A percentile compares a stretch with the other conserved stretches of the same genome.
Conservation (phyloP, 2,797 vertebrate species). For the Peromyscus melanophrys region DNA sequence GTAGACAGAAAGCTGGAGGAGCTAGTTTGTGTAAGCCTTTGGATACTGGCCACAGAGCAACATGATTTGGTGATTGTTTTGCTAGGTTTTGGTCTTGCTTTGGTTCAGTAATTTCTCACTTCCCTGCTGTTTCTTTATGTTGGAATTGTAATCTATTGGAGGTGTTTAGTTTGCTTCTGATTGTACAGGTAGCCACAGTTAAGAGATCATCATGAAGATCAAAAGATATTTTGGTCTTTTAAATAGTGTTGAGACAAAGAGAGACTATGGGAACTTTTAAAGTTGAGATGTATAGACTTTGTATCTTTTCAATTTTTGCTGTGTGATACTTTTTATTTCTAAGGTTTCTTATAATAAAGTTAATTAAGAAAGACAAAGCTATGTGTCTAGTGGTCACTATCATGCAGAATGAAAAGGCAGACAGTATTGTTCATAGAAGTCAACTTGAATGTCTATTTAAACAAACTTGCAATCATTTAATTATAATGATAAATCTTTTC, state of each 20-base stretch:
- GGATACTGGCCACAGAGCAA: no score
- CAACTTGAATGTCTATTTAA: background rate
- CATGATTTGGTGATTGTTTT: background rate
- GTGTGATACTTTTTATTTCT: background rate
- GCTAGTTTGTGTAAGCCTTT: background rate
- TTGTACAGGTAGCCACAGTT: background rate
- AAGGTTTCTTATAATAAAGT: background rate
- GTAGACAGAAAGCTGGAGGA: background rate
- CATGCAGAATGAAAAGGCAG: background rate
- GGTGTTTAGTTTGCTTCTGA: background rate
- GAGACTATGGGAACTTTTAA: background rate
- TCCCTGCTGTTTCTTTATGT: background rate
- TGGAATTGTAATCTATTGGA: background rate
- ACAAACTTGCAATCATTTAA: slow-evolving; percentile 14
- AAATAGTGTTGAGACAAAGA: background rate
- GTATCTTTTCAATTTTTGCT: background rate
- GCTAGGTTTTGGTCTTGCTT: background rate
- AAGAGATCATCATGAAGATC: background rate
- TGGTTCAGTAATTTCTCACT: background rate
- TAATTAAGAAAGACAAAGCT: background rate
- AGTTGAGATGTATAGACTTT: background rate
- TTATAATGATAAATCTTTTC: background rate
- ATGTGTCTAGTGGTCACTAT: background rate
- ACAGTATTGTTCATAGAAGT: background rate
- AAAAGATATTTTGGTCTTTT: background rate